Conservation (phyloP, 2,888 invertebrate genomes). For the Adelphocoris suturalis region DNA sequence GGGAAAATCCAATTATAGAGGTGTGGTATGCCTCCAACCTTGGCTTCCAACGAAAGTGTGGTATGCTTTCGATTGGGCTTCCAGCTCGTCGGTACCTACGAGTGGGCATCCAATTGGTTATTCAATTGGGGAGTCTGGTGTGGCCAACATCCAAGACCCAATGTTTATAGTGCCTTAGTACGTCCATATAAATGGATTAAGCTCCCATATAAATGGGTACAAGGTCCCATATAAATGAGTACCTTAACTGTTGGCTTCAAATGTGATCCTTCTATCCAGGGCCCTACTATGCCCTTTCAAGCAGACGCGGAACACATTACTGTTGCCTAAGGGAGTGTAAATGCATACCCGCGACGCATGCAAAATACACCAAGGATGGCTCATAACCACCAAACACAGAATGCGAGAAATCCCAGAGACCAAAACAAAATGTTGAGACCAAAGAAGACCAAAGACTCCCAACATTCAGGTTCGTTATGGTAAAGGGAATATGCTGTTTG, state of each 20-base stretch:
- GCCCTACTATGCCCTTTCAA: conserved; percentile 8
- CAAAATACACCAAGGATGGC: not conserved
- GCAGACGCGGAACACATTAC: not conserved
- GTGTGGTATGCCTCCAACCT: not conserved
- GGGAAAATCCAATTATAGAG: not conserved
- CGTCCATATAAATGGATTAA: not conserved
- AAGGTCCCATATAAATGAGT: not conserved
- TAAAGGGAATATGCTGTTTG: not conserved
- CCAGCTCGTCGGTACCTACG: conserved; percentile 1
- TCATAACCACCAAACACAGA: not conserved
- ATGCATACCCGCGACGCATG: not conserved
- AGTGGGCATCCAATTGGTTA: not conserved
- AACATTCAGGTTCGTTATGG: not conserved
- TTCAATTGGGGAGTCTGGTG: not conserved
- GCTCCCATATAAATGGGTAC: not conserved
- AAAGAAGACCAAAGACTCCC: not conserved
- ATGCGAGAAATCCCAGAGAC: not conserved
- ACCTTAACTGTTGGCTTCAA: not conserved
- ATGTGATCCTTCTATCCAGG: not conserved
- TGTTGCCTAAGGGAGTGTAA: not conserved
- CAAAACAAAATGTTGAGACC: not conserved
- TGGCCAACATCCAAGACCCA: not conserved
- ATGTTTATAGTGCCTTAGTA: not conserved
- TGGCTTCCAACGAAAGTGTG: not conserved
- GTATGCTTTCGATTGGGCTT: not conserved